Conservation (phyloP, 2,888 invertebrate genomes). For the Odontothrips loti region DNA sequence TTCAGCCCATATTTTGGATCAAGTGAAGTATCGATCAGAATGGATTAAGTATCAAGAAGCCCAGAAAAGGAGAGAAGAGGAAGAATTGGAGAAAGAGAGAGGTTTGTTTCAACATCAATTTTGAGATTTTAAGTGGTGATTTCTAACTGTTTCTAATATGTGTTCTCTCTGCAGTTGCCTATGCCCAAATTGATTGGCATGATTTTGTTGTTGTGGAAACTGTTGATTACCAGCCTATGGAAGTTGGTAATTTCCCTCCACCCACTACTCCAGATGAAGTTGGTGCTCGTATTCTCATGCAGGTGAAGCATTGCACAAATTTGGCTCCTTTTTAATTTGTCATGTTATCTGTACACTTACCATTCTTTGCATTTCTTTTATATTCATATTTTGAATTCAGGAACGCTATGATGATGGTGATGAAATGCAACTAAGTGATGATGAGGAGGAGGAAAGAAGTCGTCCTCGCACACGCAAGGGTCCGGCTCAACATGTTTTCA, state of each 20-base stretch:
- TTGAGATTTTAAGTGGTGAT: slow-evolving; percentile 26
- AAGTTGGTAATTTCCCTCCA: slow-evolving; percentile 92
- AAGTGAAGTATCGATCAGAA: slow-evolving; percentile 89
- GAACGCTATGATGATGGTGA: slow-evolving; percentile 75
- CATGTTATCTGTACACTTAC: neutral
- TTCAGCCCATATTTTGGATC: slow-evolving; percentile 68
- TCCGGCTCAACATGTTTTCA: slow-evolving; percentile 39
- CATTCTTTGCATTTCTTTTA: slow-evolving; percentile 12
- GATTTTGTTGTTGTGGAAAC: slow-evolving; percentile 99
- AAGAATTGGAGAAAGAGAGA: slow-evolving; percentile 90
- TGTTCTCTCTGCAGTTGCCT: slow-evolving; percentile 58
- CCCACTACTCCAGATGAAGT: slow-evolving; percentile 97
- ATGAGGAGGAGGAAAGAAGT: slow-evolving; percentile 71
- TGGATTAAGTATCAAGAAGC: slow-evolving; percentile 95
- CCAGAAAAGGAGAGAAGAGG: slow-evolving; percentile 88
- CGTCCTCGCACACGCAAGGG: slow-evolving; percentile 47
- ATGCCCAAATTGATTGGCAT: slow-evolving; percentile 99
- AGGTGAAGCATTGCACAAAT: slow-evolving; percentile 47
- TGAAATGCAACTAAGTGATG: slow-evolving; percentile 86
- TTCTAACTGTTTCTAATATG: slow-evolving; percentile 26
- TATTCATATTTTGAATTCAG: slow-evolving; percentile 42
- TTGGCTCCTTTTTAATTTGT: slow-evolving; percentile 10
- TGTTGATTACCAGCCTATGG: slow-evolving; percentile 91
- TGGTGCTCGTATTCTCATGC: slow-evolving; percentile 87
- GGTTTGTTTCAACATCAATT: slow-evolving; percentile 46